These are phyloP conservation scores for Andricus curvator DNA, from an alignment of 2,888 invertebrate species.

Conservation along the genomic window DNA sequence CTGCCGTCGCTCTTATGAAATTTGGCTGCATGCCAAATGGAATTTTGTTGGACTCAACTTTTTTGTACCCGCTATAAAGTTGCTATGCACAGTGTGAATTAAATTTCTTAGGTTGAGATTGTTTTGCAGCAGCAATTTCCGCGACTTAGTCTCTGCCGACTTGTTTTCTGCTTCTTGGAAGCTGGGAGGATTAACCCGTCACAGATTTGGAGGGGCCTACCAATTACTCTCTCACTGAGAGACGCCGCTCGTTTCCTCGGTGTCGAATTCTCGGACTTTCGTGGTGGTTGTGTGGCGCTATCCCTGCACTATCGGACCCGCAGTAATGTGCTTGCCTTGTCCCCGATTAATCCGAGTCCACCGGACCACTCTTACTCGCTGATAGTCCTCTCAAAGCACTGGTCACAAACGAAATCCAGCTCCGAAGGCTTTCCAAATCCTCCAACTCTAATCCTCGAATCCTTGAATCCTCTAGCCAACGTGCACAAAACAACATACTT, in stretches of 20 bases:
- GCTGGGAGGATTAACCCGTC: slow-evolving; percentile 75
- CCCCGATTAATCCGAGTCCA: slow-evolving; percentile 73
- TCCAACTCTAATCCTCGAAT: not conserved
- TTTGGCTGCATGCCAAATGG: too few species aligned
- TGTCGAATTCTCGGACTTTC: slow-evolving; percentile 68
- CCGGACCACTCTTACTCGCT: slow-evolving; percentile 60
- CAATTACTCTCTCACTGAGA: slow-evolving; percentile 61
- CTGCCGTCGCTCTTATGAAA: too few species aligned
- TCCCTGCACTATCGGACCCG: slow-evolving; percentile 65
- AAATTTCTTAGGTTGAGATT: slow-evolving; percentile 21
- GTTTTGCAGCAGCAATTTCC: slow-evolving; percentile 30
- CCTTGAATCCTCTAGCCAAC: not conserved
- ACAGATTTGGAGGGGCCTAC: slow-evolving; percentile 68
- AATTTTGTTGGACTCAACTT: not conserved
- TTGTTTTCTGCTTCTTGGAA: slow-evolving; percentile 69
- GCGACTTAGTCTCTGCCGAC: slow-evolving; percentile 41
- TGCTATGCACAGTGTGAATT: slow-evolving; percentile 10
- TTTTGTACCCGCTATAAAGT: not conserved
- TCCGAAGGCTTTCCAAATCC: not conserved
- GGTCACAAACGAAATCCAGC: slow-evolving; percentile 40
- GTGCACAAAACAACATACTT: not conserved
- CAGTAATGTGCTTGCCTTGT: slow-evolving; percentile 76
- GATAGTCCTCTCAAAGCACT: slow-evolving; percentile 51
- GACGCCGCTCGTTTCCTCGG: slow-evolving; percentile 45
- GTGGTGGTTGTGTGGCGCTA: slow-evolving; percentile 66